phyloP scores from a whole-genome alignment of 2,113 vertebrate species.

The Heterotilapia buettikoferi region DNA sequence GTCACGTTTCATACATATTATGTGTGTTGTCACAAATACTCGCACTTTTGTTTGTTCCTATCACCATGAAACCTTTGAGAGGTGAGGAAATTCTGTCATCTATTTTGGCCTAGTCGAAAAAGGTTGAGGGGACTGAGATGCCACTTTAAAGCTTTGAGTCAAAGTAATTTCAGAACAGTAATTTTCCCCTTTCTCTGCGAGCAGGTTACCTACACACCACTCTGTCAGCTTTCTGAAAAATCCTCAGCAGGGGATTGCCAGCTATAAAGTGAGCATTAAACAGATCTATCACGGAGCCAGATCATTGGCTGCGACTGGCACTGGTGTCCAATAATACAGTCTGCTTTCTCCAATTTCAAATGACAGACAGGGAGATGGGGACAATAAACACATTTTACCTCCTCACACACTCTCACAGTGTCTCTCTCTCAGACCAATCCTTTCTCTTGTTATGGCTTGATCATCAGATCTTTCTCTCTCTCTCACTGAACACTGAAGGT shows the following conservation, averaged over 20 bases:
- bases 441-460: constrained; percentile 29
- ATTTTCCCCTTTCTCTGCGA: constrained; percentile 38
- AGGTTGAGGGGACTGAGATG: constrained; percentile 19
- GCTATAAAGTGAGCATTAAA: constrained; percentile 58
- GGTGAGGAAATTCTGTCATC: constrained; percentile 32
- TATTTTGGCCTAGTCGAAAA: constrained; percentile 5
- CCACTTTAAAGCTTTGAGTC: constrained; percentile 28
- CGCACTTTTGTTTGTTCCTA: constrained; percentile 1
- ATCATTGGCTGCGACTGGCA: constrained; percentile 42
- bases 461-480: constrained; percentile 17
- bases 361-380: constrained; percentile 42
- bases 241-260: constrained; percentile 40
- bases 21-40: constrained; percentile 21
- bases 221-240: constrained; percentile 58
- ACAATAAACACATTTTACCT: constrained; percentile 48
- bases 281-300: constrained; percentile 46
- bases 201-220: constrained; percentile 48
- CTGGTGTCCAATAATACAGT: constrained; percentile 54
- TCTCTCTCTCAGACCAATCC: background rate
- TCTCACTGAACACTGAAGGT: constrained; percentile 11
- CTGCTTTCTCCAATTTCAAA: constrained; percentile 54
- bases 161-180: constrained; percentile 52
- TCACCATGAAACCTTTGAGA: constrained; percentile 29
- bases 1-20: background rate
- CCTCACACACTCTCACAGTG: background rate